These are phyloP conservation scores for Bubo scandiacus DNA, from an alignment of 2,113 vertebrate species.

Conservation along the genomic window DNA sequence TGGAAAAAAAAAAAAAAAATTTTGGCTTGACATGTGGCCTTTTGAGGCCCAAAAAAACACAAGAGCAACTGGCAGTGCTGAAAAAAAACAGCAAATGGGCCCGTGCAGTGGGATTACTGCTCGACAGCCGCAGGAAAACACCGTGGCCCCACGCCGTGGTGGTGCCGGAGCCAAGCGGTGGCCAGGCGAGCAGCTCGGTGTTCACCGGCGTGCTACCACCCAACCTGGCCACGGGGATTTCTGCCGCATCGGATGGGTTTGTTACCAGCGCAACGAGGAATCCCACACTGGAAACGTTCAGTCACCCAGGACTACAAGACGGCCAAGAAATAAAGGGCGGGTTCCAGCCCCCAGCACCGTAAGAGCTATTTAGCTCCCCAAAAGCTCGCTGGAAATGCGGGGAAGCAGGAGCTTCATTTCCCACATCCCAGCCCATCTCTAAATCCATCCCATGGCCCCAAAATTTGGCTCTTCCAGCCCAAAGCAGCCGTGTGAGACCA, in stretches of 20 bases:
- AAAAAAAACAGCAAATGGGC: not conserved
- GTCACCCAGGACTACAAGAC: accelerated
- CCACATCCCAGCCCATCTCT: not conserved
- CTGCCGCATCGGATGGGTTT: accelerated
- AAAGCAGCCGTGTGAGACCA: not conserved
- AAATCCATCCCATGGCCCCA: not conserved
- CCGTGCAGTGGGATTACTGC: accelerated
- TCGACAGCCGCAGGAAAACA: not conserved
- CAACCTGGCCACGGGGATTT: not conserved
- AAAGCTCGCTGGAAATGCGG: not conserved
- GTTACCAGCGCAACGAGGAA: not conserved
- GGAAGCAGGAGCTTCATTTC: not conserved
- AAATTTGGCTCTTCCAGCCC: not conserved
- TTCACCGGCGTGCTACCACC: too few relatives aligned
- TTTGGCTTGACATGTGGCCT: not conserved
- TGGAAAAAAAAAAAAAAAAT: too few relatives aligned
- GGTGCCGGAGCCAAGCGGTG: not conserved
- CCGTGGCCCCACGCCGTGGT: accelerated
- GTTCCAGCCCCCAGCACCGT: not conserved
- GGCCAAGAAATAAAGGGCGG: too few relatives aligned
- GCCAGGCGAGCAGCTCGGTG: not conserved
- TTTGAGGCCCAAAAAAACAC: not conserved
- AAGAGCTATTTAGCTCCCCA: not conserved
- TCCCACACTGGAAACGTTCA: accelerated
- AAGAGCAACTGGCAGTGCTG: not conserved